These are phyloP conservation scores for Oscheius onirici DNA, from an alignment of 2,888 invertebrate genomes.

Conservation along the genomic window DNA sequence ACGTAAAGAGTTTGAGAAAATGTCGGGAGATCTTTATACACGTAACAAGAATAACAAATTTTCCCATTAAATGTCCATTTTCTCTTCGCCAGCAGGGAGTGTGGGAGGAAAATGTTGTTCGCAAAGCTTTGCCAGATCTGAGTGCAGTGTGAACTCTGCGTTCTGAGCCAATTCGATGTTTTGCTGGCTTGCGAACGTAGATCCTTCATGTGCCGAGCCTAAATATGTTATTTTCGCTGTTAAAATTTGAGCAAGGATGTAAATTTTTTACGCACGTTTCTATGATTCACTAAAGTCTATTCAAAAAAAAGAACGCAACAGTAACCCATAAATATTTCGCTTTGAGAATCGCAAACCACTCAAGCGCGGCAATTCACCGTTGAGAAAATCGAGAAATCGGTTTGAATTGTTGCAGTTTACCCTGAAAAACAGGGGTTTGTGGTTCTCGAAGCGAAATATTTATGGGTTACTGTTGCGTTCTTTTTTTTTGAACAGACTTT, in stretches of 20 bases:
- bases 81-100: background rate
- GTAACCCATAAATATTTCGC: no score
- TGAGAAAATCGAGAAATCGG: no score
- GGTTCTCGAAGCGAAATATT: no score
- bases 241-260: no score
- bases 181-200: conserved; percentile 54
- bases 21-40: background rate
- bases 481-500: no score
- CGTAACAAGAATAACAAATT: background rate
- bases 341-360: no score
- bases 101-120: conserved; percentile 28
- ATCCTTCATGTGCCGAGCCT: conserved; percentile 17
- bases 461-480: no score
- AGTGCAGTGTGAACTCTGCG: conserved; percentile 28
- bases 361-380: no score
- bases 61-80: background rate
- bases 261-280: background rate
- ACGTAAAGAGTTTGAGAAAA: background rate
- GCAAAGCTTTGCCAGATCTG: conserved; percentile 20
- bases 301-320: no score
- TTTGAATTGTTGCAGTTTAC: no score
- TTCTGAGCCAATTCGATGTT: conserved; percentile 40
- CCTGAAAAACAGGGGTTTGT: no score
- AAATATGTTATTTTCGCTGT: background rate
- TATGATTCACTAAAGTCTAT: no score